Base-by-base conservation (phyloP, 2,113 vertebrate species). In the Perca schrenkii region DNA sequence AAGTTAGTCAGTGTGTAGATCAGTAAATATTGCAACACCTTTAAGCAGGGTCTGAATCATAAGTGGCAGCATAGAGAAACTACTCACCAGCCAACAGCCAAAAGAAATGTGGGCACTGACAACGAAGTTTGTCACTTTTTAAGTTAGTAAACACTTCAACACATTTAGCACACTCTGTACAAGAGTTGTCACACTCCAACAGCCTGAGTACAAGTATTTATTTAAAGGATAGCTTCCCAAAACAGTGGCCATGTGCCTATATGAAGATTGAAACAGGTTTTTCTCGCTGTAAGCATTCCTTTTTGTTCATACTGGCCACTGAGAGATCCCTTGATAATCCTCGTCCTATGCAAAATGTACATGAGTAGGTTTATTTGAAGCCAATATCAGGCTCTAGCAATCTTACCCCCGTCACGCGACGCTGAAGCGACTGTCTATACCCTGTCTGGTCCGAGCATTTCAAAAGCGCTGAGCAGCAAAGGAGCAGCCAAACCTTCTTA, bases 1-100 rank as follows among this genome's bases (percentile, higher is more conserved):
- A 54, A 53, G 19, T 69, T 69, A 64, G 78, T 82, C 72, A 63
- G 58, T 88, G 83, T 87, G 74, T 52, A 73, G 65, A 80, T 78
- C 56, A 75, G 83, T 86, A 82, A 88, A 90, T 79, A 89, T 49
- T 67, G 8, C 77, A 66, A 65, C 68, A 81, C 83, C 83, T 85
- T 73, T 56, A 56, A 79, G 83, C 75, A 36, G 79, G 56, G 54
- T 71, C 43, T 70, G 83, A 86, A 80, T 85, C 78, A 80, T 73
- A 62, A 54, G 61, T 71, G 82, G 61, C 85, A 77, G 71, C 31
- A 0, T 12, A 28, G 40, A 74, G 53, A 76, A 80, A 76, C 81
- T 62, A 56, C 66, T 69, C 64, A 50, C 19, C 49, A 53, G 77
- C 58, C 40, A 63, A 2, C 49, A 49, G 76, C 71, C 74, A 74